Percentiles rank a stretch among this genome's conserved stretches.
Evolutionary conservation across 2,888 invertebrate species (phyloP).

Genomic region (Choristoneura rosaceana): DNA sequence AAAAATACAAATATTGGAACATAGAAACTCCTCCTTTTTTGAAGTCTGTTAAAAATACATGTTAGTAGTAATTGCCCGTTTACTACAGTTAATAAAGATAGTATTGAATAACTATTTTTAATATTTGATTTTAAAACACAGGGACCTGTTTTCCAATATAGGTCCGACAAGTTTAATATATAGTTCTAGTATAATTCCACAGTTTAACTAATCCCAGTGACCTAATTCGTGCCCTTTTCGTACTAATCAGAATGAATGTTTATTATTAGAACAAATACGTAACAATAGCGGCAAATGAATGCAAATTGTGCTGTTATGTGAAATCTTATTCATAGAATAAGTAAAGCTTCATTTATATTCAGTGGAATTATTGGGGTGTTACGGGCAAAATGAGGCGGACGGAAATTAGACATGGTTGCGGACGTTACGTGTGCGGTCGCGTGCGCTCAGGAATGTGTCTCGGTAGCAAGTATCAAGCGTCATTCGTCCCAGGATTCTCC

Average conservation of each 20-base stretch:
- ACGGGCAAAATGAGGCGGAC: conserved; percentile 62
- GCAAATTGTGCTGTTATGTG: conserved; percentile 68
- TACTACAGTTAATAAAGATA: background rate
- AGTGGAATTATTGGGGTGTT: conserved; percentile 67
- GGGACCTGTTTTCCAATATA: background rate
- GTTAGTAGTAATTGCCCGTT: too few relatives aligned
- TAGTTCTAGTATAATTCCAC: conserved; percentile 12
- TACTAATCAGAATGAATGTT: conserved; percentile 36
- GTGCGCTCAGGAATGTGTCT: conserved; percentile 41
- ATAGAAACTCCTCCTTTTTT: too few relatives aligned
- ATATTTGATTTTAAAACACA: background rate
- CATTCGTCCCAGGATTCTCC: conserved; percentile 52
- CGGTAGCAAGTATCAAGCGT: conserved; percentile 42
- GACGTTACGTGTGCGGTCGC: conserved; percentile 46
- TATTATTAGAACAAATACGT: conserved; percentile 51
- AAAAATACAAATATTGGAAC: too few relatives aligned
- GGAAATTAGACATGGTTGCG: conserved; percentile 62
- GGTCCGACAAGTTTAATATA: background rate
- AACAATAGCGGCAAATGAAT: conserved; percentile 58
- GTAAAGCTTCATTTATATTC: conserved; percentile 76
- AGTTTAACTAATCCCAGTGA: conserved; percentile 17
- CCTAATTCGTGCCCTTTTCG: conserved; percentile 26
- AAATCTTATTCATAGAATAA: conserved; percentile 78
- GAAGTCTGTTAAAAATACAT: too few relatives aligned
- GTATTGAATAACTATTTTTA: background rate